A percentile compares a stretch with the other conserved stretches of the same genome.
Conservation (phyloP, 2,888 invertebrate genomes). For the Amblyjoppa fuscipennis region DNA sequence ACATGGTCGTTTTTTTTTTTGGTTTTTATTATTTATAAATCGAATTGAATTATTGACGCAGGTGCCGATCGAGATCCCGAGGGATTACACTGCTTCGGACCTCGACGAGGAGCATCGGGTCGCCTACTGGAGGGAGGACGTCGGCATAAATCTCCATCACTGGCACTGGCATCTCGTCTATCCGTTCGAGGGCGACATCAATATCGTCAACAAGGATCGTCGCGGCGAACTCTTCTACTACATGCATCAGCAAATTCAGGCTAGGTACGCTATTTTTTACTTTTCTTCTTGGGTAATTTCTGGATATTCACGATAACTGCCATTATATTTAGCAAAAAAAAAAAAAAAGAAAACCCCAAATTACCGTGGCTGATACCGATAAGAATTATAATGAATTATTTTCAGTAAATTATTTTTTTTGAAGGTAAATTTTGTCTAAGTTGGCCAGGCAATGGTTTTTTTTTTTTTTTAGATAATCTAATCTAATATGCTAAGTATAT, state of each 20-base stretch:
- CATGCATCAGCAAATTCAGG: slow-evolving; percentile 91
- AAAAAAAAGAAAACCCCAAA: no score
- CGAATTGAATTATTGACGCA: slow-evolving; percentile 76
- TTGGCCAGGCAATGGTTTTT: no score
- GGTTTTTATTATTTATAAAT: not conserved
- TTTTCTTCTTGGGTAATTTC: slow-evolving; percentile 16
- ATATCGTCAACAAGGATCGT: slow-evolving; percentile 91
- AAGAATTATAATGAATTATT: no score
- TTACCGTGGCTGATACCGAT: no score
- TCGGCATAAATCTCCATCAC: slow-evolving; percentile 94
- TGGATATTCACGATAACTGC: no score
- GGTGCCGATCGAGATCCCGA: slow-evolving; percentile 90
- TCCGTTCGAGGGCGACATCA: slow-evolving; percentile 89
- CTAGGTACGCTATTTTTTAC: slow-evolving; percentile 84
- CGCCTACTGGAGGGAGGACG: slow-evolving; percentile 94
- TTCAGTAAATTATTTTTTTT: no score
- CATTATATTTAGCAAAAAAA: no score
- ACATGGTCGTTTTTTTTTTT: no score
- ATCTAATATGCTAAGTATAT: no score
- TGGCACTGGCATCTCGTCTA: slow-evolving; percentile 97
- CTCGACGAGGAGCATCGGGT: slow-evolving; percentile 92
- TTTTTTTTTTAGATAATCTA: no score
- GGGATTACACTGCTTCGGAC: slow-evolving; percentile 91
- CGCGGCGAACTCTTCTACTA: slow-evolving; percentile 93
- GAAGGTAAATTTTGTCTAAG: no score